Percentiles rank a stretch among this genome's conserved stretches.
These are phyloP conservation scores for Mystacides longicornis DNA, from an alignment of 2,888 invertebrate genomes.

Conservation along the genomic window DNA sequence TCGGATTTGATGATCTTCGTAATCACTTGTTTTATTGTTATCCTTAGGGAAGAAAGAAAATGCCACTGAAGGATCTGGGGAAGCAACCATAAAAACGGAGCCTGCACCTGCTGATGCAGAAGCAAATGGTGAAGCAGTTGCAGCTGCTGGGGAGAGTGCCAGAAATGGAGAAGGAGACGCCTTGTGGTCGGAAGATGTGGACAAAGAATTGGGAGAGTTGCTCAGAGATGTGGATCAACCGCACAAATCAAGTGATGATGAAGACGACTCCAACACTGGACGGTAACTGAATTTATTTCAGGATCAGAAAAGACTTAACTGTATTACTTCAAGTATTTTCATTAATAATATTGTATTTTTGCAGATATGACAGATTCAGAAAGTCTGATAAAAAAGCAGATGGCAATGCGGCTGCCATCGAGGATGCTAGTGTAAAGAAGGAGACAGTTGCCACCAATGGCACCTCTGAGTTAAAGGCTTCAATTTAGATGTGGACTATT, in stretches of 20 bases:
- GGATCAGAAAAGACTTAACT: background rate
- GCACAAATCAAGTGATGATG: conserved; percentile 65
- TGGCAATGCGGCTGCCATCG: conserved; percentile 40
- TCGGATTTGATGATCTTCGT: background rate
- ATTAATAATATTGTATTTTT: conserved; percentile 20
- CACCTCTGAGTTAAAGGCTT: conserved; percentile 31
- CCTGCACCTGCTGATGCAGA: conserved; percentile 9
- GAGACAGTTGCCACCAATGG: conserved; percentile 36
- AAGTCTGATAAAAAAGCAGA: conserved; percentile 56
- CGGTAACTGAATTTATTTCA: conserved; percentile 35
- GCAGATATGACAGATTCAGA: conserved; percentile 56
- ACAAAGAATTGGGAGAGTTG: conserved; percentile 72
- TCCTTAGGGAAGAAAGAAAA: conserved; percentile 11
- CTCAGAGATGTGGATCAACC: conserved; percentile 60
- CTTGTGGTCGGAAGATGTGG: conserved; percentile 74
- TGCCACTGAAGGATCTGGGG: conserved; percentile 13
- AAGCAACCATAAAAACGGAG: conserved; percentile 23
- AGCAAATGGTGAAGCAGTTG: conserved; percentile 21
- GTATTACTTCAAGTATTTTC: background rate
- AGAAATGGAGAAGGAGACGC: conserved; percentile 55
- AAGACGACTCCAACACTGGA: conserved; percentile 50
- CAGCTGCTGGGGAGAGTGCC: conserved; percentile 27
- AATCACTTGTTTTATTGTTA: too few relatives aligned
- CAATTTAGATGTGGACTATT: too few relatives aligned
- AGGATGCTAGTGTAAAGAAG: conserved; percentile 30